Conservation (phyloP, 2,888 invertebrate species). For the Lasioglossum morio region DNA sequence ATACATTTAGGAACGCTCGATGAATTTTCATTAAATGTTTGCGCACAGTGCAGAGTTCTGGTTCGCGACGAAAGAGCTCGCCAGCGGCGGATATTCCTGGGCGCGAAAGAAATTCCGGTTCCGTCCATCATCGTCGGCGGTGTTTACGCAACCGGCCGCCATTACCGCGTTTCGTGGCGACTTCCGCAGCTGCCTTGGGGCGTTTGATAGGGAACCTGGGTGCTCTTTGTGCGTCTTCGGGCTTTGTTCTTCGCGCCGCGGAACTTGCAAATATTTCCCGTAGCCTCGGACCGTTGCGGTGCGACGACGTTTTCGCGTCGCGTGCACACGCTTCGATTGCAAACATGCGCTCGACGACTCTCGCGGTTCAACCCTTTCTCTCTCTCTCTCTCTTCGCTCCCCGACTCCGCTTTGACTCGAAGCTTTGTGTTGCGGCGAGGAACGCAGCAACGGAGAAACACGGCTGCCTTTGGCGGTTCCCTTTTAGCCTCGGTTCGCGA, state of each 20-base stretch:
- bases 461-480: slow-evolving; percentile 34
- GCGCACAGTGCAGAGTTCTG: neutral
- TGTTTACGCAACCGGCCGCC: slow-evolving; percentile 29
- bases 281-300: neutral
- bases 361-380: neutral
- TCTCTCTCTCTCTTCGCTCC: neutral
- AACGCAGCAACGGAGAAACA: slow-evolving; percentile 40
- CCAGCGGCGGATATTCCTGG: neutral
- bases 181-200: slow-evolving; percentile 11
- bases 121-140: neutral
- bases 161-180: slow-evolving; percentile 8
- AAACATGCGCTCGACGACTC: neutral
- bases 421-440: slow-evolving; percentile 3
- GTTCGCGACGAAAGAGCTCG: neutral
- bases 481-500: slow-evolving; percentile 21
- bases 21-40: neutral
- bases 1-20: neutral
- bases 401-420: neutral
- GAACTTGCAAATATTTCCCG: slow-evolving; percentile 30
- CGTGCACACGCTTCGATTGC: slow-evolving; percentile 19
- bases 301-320: slow-evolving; percentile 21
- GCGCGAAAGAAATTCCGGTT: neutral
- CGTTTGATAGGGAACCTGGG: neutral
- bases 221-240: slow-evolving; percentile 25
- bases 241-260: slow-evolving; percentile 24